A percentile compares a stretch with the other conserved stretches of the same genome.
Evolutionary conservation across 2,113 vertebrate species (phyloP).

Genomic region (Oenanthe oenanthe): DNA sequence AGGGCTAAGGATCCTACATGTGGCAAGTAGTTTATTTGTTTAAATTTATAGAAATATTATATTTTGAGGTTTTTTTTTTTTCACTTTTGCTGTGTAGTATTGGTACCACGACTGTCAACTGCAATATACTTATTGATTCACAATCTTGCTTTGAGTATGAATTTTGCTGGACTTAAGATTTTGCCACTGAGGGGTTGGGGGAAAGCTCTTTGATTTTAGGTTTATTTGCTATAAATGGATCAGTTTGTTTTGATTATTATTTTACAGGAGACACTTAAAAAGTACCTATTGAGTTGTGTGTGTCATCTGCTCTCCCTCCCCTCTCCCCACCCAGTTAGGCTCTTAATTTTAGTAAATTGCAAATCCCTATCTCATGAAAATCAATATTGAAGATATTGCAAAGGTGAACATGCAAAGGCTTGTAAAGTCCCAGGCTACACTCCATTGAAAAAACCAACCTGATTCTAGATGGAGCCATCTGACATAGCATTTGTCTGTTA

Average conservation of each 20-base stretch:
- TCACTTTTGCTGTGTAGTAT: not conserved
- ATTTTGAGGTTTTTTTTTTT: not conserved
- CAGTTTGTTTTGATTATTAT: not conserved
- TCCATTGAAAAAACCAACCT: not conserved
- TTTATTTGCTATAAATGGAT: not conserved
- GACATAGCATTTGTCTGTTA: not conserved
- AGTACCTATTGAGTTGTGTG: not conserved
- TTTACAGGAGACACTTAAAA: not conserved
- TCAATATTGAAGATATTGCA: not conserved
- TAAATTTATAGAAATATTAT: not conserved
- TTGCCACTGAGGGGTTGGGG: not conserved
- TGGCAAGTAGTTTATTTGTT: not conserved
- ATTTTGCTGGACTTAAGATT: not conserved
- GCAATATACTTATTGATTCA: not conserved
- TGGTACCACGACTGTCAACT: not conserved
- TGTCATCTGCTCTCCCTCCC: not conserved
- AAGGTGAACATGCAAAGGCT: not conserved
- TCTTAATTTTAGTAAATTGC: not conserved
- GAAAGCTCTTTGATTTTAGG: not conserved
- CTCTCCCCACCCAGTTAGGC: fast-evolving
- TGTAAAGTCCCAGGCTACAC: not conserved
- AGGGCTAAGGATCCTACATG: not conserved
- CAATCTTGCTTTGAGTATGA: not conserved
- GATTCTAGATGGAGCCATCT: not conserved
- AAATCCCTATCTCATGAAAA: not conserved